phyloP scores from a whole-genome alignment of 2,113 vertebrate species.

The Conger conger region DNA sequence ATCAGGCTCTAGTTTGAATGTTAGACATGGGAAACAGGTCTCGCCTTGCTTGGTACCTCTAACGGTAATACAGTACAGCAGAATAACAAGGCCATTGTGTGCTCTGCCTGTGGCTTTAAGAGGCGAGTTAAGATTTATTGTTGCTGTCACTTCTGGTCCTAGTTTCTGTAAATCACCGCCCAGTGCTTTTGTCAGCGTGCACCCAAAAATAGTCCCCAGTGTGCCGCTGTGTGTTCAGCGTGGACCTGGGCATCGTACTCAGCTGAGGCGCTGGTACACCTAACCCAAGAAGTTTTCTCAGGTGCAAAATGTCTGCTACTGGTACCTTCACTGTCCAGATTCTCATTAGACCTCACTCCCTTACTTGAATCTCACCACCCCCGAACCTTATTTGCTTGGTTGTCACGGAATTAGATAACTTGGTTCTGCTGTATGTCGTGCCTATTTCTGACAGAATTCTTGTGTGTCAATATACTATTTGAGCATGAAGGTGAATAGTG shows the following conservation, averaged over 20 bases:
- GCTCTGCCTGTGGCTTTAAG: conserved; percentile 46
- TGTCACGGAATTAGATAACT: neutral
- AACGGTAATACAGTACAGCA: neutral
- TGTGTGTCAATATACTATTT: neutral
- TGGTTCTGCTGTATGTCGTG: neutral
- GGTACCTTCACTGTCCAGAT: neutral
- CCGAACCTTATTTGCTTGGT: conserved; percentile 16
- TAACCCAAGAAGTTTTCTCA: conserved; percentile 4
- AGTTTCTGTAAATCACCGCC: conserved; percentile 50
- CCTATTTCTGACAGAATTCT: neutral
- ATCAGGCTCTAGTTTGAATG: neutral
- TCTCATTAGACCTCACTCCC: neutral
- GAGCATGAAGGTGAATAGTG: neutral
- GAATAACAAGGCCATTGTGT: conserved; percentile 6
- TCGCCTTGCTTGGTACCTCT: neutral
- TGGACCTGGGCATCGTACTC: conserved; percentile 28
- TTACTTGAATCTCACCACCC: neutral
- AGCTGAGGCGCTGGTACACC: neutral
- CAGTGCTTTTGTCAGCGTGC: conserved; percentile 49
- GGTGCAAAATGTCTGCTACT: neutral
- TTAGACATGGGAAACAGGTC: conserved; percentile 4
- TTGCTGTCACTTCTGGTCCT: conserved; percentile 44
- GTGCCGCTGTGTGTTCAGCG: conserved; percentile 40
- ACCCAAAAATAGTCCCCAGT: conserved; percentile 53
- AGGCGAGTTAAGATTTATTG: conserved; percentile 44